Evolutionary conservation across 2,113 vertebrate genomes (phyloP), one percentile per base, ranked within the genome.

Genomic region (Brachypteracias leptosomus): DNA sequence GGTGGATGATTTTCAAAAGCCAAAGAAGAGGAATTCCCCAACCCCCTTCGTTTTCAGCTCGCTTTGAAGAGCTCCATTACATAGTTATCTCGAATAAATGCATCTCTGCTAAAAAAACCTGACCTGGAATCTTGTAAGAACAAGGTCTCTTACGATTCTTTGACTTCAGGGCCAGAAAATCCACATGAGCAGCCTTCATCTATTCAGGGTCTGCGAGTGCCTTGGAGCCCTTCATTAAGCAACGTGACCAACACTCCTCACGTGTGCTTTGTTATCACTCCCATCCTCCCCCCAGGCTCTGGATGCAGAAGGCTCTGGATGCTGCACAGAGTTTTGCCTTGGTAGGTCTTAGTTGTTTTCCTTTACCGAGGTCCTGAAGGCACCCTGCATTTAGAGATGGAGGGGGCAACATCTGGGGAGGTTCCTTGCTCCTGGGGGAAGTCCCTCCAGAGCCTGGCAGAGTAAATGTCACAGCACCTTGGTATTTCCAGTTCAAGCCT

Each of bases 131-230:
- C 83, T 63, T n/a, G 35, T 52, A 35, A 88, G 85, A 95, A 90
- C 59, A 82, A 77, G 63, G 55, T 79, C 42, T 87, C 58, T 82
- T 25, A 29, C 1, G 21, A 72, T 88, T 87, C 55, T 82, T 83
- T 94, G 91, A 83, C 94, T 91, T 88, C 28, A 71, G 78, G 85
- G 72, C 42, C 75, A 95, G 75, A 90, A 96, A 93, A 90, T 52
- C 63, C 78, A 90, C 38, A 52, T 20, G 40, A 76, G 51, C 59
- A 84, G 63, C 67, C 57, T 67, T 83, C 55, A 59, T 85, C 82
- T 90, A 25, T 46, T 70, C 75, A 59, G 29, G 24, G 51, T 52
- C 85, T 42, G 46, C 0, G 0, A 91, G 51, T 51, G 78, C 78
- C 93, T 90, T 88, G 72, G 12, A 80, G 75, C 91, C 29, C 51